Evolutionary conservation across 1,140 invertebrate species (phyloP).

Genomic region (Drosophila pallidifrons): DNA sequence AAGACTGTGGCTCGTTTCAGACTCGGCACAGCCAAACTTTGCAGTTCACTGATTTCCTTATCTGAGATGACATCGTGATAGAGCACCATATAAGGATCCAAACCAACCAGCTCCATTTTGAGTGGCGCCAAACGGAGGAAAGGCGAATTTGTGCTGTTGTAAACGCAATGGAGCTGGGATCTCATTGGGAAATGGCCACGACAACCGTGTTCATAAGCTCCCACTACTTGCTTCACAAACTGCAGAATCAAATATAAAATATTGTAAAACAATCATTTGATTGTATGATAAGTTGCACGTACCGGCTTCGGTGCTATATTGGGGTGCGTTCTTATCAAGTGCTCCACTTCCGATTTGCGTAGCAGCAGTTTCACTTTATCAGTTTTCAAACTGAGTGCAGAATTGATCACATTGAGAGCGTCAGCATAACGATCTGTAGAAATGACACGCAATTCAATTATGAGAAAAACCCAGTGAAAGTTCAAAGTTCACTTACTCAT

Average conservation of each 20-base stretch:
- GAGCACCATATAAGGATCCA: conserved; percentile 94
- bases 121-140: conserved; percentile 93
- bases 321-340: conserved; percentile 85
- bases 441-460: neutral
- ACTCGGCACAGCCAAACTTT: conserved; percentile 93
- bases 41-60: conserved; percentile 94
- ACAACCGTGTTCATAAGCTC: conserved; percentile 93
- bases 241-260: conserved; percentile 36
- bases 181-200: conserved; percentile 90
- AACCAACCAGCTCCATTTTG: conserved; percentile 95
- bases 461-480: neutral
- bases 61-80: conserved; percentile 96
- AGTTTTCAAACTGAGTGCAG: conserved; percentile 44
- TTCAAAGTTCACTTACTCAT: conserved; percentile 50
- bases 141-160: conserved; percentile 89
- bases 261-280: conserved; percentile 1
- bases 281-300: conserved; percentile 18
- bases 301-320: conserved; percentile 41
- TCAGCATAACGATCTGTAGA: conserved; percentile 55
- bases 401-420: conserved; percentile 63
- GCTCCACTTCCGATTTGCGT: conserved; percentile 90
- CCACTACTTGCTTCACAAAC: conserved; percentile 85
- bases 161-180: conserved; percentile 90
- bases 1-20: conserved; percentile 92
- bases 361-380: conserved; percentile 85